Evolutionary conservation across 2,888 invertebrate genomes (phyloP).

Genomic region (Lobophora halterata): DNA sequence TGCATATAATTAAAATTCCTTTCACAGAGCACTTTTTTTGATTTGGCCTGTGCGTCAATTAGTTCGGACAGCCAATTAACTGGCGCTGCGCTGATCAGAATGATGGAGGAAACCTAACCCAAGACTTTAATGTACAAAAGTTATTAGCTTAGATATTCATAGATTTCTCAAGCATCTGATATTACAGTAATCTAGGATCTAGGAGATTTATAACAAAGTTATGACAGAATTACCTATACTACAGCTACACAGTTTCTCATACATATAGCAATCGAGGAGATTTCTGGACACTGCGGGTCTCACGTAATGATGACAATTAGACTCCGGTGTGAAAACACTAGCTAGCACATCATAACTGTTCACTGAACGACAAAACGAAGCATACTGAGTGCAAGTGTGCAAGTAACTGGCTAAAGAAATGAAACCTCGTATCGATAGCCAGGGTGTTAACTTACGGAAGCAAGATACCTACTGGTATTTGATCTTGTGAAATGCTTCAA

Average conservation of each 20-base stretch:
- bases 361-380: slow-evolving; percentile 25
- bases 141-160: too few species aligned
- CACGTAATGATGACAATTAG: slow-evolving; percentile 12
- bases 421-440: slow-evolving; percentile 36
- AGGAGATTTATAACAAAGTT: too few species aligned
- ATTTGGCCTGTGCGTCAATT: too few species aligned
- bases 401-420: slow-evolving; percentile 26
- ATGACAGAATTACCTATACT: not conserved
- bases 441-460: slow-evolving; percentile 46
- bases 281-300: slow-evolving; percentile 7
- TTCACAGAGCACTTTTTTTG: too few species aligned
- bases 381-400: slow-evolving; percentile 32
- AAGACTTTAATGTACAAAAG: too few species aligned
- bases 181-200: too few species aligned
- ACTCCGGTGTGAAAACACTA: too few species aligned
- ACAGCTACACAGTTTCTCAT: not conserved
- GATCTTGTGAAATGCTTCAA: slow-evolving; percentile 43
- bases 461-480: slow-evolving; percentile 39
- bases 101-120: too few species aligned
- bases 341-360: slow-evolving; percentile 28
- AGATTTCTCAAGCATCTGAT: too few species aligned
- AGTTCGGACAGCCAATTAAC: too few species aligned
- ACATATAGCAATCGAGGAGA: slow-evolving; percentile 8
- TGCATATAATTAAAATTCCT: too few species aligned
- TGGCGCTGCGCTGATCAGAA: too few species aligned